A percentile compares a stretch with the other conserved stretches of the same genome.
These are phyloP conservation scores for Papilio glaucus DNA, from an alignment of 1,140 invertebrate species.

Conservation along the genomic window DNA sequence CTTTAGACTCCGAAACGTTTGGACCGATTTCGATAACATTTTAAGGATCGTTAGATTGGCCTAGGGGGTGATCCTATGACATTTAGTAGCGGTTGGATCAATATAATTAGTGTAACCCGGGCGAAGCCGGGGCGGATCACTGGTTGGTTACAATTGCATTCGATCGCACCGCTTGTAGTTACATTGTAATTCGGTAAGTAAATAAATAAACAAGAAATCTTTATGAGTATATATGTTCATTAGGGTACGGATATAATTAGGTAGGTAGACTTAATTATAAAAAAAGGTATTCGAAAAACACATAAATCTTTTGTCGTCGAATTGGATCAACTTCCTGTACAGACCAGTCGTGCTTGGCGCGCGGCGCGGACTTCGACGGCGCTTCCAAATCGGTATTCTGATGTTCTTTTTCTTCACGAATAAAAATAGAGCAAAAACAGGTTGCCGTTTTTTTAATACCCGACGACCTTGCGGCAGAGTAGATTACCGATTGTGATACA, in stretches of 20 bases:
- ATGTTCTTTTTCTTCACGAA: conserved; percentile 76
- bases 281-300: conserved; percentile 58
- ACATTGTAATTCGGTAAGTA: conserved; percentile 7
- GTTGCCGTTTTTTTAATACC: conserved; percentile 73
- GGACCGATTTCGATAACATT: no score
- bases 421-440: conserved; percentile 79
- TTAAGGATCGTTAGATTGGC: no score
- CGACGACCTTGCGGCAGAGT: conserved; percentile 76
- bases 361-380: conserved; percentile 52
- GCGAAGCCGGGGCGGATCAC: no score
- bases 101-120: no score
- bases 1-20: no score
- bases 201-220: conserved; percentile 14
- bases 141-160: conserved; percentile 20
- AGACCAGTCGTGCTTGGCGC: conserved; percentile 63
- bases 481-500: conserved; percentile 75
- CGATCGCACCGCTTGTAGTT: background rate
- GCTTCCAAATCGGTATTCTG: conserved; percentile 78
- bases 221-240: conserved; percentile 14
- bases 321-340: conserved; percentile 77
- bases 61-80: no score
- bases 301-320: conserved; percentile 79
- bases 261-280: conserved; percentile 27
- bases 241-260: conserved; percentile 18
- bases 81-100: no score